These are phyloP conservation scores for Tachysurus fulvidraco DNA, from an alignment of 2,113 vertebrate species.

Conservation along the genomic window DNA sequence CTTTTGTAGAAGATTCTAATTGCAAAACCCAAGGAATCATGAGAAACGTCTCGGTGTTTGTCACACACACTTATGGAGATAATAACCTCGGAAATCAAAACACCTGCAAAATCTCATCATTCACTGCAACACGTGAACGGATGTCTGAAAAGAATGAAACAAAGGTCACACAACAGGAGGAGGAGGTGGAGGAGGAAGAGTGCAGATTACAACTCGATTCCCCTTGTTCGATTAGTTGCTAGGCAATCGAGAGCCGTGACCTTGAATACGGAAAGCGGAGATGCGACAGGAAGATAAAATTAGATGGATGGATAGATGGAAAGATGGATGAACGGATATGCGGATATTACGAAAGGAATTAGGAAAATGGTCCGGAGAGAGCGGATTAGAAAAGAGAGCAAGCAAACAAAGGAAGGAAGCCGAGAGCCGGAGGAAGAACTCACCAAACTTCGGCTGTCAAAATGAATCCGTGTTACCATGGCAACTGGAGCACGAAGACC, in stretches of 20 bases:
- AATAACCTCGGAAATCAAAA: neutral
- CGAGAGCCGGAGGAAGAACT: neutral
- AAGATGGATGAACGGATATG: neutral
- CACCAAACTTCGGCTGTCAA: constrained; percentile 29
- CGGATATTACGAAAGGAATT: neutral
- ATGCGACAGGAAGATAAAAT: constrained; percentile 2
- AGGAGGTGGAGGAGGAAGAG: neutral
- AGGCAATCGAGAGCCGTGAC: constrained; percentile 53
- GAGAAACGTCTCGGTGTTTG: neutral
- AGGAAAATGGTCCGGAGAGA: neutral
- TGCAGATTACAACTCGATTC: constrained; percentile 49
- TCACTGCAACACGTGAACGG: neutral
- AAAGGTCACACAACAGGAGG: constrained; percentile 44
- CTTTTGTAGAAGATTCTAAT: neutral
- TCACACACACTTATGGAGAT: neutral
- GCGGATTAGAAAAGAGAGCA: neutral
- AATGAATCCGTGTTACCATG: constrained; percentile 33
- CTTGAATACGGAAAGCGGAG: constrained; percentile 51
- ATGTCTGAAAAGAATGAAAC: constrained; percentile 39
- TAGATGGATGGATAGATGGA: neutral
- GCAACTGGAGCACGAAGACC: constrained; percentile 35
- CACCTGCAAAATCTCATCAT: neutral
- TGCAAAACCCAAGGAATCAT: neutral
- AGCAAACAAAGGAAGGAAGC: neutral
- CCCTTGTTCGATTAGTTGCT: constrained; percentile 52